Evolutionary conservation across 2,888 invertebrate species (phyloP).

Genomic region (Clepsis dumicolana): DNA sequence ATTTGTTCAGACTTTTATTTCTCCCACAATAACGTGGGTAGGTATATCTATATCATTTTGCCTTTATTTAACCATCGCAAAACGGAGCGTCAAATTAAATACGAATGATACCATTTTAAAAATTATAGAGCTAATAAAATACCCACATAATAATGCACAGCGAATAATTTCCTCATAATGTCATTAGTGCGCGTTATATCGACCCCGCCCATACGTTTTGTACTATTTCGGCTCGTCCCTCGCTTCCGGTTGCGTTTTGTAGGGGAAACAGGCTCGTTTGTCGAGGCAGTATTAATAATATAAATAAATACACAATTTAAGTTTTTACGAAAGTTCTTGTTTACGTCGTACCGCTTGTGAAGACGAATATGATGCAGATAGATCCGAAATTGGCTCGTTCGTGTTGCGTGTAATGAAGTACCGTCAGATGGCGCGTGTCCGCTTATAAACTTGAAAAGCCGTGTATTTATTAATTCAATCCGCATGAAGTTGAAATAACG

Average conservation of each 20-base stretch:
- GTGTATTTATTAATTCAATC: slow-evolving; percentile 48
- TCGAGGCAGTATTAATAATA: slow-evolving; percentile 19
- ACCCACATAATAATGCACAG: slow-evolving; percentile 36
- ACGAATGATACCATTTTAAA: neutral
- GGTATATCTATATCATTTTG: neutral
- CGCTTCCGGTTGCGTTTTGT: slow-evolving; percentile 64
- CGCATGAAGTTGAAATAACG: slow-evolving; percentile 63
- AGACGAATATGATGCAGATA: neutral
- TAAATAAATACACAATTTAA: slow-evolving; percentile 19
- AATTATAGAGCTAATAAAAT: slow-evolving; percentile 9
- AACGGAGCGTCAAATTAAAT: neutral
- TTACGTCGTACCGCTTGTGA: neutral
- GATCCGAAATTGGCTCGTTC: slow-evolving; percentile 1
- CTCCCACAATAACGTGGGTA: neutral
- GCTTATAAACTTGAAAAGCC: slow-evolving; percentile 21
- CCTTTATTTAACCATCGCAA: neutral
- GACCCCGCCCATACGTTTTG: slow-evolving; percentile 81
- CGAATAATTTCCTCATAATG: slow-evolving; percentile 66
- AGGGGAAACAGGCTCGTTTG: slow-evolving; percentile 50
- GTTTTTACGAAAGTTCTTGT: slow-evolving; percentile 13
- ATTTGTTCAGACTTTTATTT: neutral
- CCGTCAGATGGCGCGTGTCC: slow-evolving; percentile 15
- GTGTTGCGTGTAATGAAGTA: slow-evolving; percentile 24
- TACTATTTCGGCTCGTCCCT: slow-evolving; percentile 67
- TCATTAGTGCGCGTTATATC: slow-evolving; percentile 66